A percentile compares a stretch with the other conserved stretches of the same genome.
Conservation (phyloP, 2,113 vertebrate species). For the Semicossyphus pulcher region DNA sequence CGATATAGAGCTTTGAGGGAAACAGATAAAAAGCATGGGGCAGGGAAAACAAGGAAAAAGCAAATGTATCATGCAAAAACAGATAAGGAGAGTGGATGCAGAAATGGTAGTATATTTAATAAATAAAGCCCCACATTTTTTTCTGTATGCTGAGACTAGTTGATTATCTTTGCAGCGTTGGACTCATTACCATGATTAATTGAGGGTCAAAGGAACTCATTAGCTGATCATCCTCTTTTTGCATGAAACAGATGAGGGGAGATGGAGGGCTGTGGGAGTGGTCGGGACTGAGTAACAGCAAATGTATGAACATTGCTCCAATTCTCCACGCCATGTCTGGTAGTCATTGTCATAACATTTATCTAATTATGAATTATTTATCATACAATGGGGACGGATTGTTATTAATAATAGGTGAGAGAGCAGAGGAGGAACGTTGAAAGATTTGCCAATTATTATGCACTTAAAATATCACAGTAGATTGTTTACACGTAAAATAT, state of each 20-base stretch:
- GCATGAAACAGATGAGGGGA: conserved; percentile 54
- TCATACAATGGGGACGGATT: conserved; percentile 11
- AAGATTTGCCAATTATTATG: conserved; percentile 46
- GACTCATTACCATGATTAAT: conserved; percentile 76
- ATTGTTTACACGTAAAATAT: conserved; percentile 43
- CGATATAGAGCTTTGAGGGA: conserved; percentile 46
- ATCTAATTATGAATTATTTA: conserved; percentile 63
- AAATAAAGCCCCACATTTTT: conserved; percentile 4
- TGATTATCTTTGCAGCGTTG: conserved; percentile 64
- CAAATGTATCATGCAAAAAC: conserved; percentile 32
- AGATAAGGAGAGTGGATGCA: conserved; percentile 15
- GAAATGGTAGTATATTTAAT: not conserved
- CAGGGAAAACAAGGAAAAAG: conserved; percentile 7
- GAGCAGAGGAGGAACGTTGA: conserved; percentile 18
- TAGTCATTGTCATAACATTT: conserved; percentile 53
- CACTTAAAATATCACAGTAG: not conserved
- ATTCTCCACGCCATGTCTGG: conserved; percentile 54
- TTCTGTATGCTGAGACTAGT: conserved; percentile 20
- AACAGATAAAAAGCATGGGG: conserved; percentile 46
- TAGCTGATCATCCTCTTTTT: conserved; percentile 57
- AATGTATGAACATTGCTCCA: conserved; percentile 62
- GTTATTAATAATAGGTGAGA: conserved; percentile 45
- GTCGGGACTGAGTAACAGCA: conserved; percentile 47
- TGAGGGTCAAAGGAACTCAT: conserved; percentile 67
- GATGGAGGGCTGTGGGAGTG: conserved; percentile 27